Conservation (phyloP, 2,113 vertebrate genomes). For the Amblyornis subalaris region DNA sequence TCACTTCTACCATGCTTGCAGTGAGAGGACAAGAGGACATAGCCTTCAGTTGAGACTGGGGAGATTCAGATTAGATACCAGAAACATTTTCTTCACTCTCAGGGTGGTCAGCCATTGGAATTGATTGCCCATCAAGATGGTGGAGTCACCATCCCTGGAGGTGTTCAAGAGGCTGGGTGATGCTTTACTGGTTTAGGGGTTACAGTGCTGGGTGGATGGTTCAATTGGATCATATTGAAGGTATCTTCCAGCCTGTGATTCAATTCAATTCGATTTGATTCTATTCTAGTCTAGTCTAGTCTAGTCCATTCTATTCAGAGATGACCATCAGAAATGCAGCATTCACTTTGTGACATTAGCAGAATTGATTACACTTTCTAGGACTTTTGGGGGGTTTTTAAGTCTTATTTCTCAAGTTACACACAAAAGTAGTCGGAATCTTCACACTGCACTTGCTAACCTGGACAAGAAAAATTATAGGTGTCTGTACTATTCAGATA, state of each 20-base stretch:
- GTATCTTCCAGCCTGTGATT: background rate
- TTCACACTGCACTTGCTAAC: background rate
- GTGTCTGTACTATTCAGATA: background rate
- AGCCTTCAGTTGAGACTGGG: background rate
- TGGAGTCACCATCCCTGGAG: background rate
- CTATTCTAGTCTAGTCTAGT: background rate
- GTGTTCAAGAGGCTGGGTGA: background rate
- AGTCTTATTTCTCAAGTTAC: background rate
- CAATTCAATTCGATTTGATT: background rate
- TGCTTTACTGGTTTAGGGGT: background rate
- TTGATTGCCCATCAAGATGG: background rate
- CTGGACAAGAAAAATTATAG: background rate
- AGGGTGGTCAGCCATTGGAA: background rate
- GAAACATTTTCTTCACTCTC: rapidly evolving
- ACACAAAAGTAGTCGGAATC: background rate
- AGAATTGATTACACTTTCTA: background rate
- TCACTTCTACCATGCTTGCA: background rate
- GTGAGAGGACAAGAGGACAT: background rate
- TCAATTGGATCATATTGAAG: background rate
- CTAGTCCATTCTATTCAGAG: background rate
- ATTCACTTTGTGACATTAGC: background rate
- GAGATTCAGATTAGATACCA: background rate
- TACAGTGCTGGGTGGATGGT: background rate
- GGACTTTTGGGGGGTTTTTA: rapidly evolving
- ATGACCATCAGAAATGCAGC: background rate